phyloP scores from a whole-genome alignment of 2,888 invertebrate species.

The Drosophila quinaria region DNA sequence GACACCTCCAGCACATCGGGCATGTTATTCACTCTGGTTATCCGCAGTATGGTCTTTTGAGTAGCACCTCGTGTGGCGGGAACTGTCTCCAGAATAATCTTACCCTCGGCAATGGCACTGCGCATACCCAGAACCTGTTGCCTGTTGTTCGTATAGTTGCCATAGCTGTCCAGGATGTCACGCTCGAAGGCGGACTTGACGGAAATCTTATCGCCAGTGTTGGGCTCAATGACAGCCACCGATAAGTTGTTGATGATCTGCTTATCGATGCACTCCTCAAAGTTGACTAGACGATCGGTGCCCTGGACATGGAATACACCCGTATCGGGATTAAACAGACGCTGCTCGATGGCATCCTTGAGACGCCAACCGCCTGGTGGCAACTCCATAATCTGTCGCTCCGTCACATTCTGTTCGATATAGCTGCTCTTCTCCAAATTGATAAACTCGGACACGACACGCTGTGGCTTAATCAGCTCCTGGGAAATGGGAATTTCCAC shows the following conservation, averaged over 20 bases:
- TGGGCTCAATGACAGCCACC: slow-evolving; percentile 92
- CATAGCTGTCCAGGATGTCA: slow-evolving; percentile 91
- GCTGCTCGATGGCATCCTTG: slow-evolving; percentile 92
- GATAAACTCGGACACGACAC: slow-evolving; percentile 86
- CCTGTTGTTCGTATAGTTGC: slow-evolving; percentile 89
- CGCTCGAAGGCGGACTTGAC: slow-evolving; percentile 91
- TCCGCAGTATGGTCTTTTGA: slow-evolving; percentile 89
- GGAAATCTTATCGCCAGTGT: slow-evolving; percentile 89
- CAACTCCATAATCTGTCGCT: slow-evolving; percentile 91
- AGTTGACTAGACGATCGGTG: slow-evolving; percentile 93
- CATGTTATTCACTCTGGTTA: slow-evolving; percentile 90
- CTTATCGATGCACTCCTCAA: slow-evolving; percentile 94
- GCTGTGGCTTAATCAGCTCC: slow-evolving; percentile 75
- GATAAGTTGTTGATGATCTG: slow-evolving; percentile 94
- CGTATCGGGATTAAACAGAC: slow-evolving; percentile 92
- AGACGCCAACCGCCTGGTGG: slow-evolving; percentile 94
- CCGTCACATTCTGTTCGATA: slow-evolving; percentile 85
- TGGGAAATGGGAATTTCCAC: slow-evolving; percentile 84
- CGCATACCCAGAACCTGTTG: slow-evolving; percentile 88
- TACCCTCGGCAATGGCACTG: slow-evolving; percentile 89
- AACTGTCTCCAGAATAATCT: slow-evolving; percentile 88
- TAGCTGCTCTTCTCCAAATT: slow-evolving; percentile 86
- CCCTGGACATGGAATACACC: slow-evolving; percentile 95
- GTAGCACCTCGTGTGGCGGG: slow-evolving; percentile 85
- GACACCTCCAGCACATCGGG: slow-evolving; percentile 91